Evolutionary conservation across 1,140 invertebrate genomes (phyloP).

Genomic region (Leguminivora glycinivorella): DNA sequence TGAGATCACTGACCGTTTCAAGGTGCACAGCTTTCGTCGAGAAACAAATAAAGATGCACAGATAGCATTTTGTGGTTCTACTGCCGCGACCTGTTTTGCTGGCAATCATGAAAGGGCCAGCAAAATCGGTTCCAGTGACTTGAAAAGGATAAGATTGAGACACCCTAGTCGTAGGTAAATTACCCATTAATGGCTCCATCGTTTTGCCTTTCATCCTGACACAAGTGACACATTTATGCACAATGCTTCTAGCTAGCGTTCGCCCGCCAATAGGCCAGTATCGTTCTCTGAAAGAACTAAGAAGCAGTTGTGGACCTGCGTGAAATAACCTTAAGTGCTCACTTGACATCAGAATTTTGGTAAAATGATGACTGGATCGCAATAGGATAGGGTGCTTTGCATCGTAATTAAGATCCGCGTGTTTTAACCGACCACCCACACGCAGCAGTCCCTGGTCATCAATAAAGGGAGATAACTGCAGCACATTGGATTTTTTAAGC

Average conservation of each 20-base stretch:
- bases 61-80: constrained; percentile 49
- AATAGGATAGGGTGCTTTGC: no score
- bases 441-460: constrained; percentile 22
- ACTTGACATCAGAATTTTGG: no score
- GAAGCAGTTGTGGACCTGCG: constrained; percentile 16
- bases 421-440: constrained; percentile 20
- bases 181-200: neutral
- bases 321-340: no score
- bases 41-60: constrained; percentile 63
- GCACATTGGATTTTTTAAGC: constrained; percentile 16
- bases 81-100: constrained; percentile 33
- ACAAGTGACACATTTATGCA: constrained; percentile 8
- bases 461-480: constrained; percentile 20
- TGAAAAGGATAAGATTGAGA: neutral
- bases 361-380: no score
- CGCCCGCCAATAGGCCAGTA: constrained; percentile 8
- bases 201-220: constrained; percentile 2
- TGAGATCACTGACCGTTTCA: constrained; percentile 56
- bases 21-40: constrained; percentile 60
- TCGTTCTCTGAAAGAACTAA: neutral
- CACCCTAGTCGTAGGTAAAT: neutral
- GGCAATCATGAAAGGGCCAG: constrained; percentile 43
- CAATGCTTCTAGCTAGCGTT: constrained; percentile 3
- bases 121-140: constrained; percentile 41
- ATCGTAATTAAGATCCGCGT: neutral